Conservation (phyloP, 2,113 vertebrate species). For the Pterocles gutturalis region DNA sequence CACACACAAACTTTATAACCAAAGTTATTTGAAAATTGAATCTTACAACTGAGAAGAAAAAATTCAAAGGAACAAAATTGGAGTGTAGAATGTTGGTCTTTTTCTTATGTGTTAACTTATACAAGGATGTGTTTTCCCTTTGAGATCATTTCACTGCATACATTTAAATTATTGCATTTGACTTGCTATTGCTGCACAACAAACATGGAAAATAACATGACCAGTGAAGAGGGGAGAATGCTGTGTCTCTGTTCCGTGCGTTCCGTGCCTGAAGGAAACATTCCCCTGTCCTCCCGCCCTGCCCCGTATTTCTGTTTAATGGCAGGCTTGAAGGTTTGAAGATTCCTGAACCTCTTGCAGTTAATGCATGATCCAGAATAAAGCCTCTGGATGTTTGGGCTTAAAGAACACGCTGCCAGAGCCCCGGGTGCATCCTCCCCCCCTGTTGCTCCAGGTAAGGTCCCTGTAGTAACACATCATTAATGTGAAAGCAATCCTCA, state of each 20-base stretch:
- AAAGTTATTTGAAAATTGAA: background rate
- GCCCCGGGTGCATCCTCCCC: fast-evolving
- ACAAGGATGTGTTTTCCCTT: background rate
- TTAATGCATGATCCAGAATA: background rate
- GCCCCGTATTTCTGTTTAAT: background rate
- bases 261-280: background rate
- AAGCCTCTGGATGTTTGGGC: background rate
- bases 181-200: background rate
- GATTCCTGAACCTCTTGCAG: background rate
- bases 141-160: background rate
- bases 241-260: background rate
- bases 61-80: background rate
- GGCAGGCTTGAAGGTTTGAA: background rate
- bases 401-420: background rate
- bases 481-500: background rate
- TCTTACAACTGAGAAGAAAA: background rate
- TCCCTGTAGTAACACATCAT: background rate
- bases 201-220: background rate
- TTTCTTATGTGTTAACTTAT: background rate
- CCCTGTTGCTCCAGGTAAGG: background rate
- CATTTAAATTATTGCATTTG: background rate
- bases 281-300: fast-evolving
- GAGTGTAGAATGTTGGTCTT: background rate
- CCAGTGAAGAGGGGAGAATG: background rate
- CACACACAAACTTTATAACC: background rate